Evolutionary conservation across 2,797 vertebrate genomes (phyloP).

Genomic region (Rhynchotus rufescens): DNA sequence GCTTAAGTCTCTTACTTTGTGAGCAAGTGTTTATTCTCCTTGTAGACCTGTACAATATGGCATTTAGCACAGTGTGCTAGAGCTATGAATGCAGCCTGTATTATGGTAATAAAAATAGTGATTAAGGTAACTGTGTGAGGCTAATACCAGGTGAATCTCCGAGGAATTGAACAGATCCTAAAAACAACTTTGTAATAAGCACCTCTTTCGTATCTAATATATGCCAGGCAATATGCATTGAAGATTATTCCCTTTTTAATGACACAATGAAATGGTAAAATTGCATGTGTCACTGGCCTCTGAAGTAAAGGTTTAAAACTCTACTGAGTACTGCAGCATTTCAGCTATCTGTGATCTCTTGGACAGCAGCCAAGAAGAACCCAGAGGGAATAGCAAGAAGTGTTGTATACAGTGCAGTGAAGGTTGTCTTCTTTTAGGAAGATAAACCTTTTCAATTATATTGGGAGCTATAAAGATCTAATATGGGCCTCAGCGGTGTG

Average conservation of each 20-base stretch:
- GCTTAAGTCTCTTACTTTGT: background rate
- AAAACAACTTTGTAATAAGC: background rate
- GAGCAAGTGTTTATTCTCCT: background rate
- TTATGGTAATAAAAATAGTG: background rate
- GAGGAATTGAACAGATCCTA: background rate
- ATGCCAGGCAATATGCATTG: fast-evolving
- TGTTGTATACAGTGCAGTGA: background rate
- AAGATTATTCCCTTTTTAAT: background rate
- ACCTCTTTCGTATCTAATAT: background rate
- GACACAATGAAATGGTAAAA: background rate
- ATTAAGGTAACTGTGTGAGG: background rate
- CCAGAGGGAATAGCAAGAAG: background rate
- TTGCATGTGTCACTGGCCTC: background rate
- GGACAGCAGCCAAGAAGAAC: background rate
- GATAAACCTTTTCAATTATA: slow-evolving; percentile 62
- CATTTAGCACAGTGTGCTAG: background rate
- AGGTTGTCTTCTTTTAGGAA: slow-evolving; percentile 30
- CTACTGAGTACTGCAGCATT: background rate
- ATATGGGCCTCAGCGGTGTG: background rate
- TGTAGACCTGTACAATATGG: background rate
- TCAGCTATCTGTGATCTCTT: background rate
- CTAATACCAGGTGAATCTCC: background rate
- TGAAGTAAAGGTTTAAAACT: background rate
- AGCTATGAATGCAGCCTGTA: background rate
- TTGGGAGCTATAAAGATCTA: slow-evolving; percentile 11